Base-by-base conservation (phyloP, 2,797 vertebrate genomes). In the Pseudomugil tenellus region DNA sequence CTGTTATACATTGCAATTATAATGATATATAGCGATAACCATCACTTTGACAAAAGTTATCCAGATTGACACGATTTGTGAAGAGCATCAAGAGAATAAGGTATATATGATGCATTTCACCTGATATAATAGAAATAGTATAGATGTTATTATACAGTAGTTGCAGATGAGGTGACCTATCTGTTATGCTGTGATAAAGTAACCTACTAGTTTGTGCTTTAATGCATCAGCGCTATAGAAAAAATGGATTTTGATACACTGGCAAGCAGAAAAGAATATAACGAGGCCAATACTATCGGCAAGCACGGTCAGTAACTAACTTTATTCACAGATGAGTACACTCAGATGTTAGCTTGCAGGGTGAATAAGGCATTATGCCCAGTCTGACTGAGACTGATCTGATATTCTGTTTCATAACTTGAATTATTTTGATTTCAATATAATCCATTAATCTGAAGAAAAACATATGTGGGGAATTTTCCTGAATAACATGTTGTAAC, bases 401-500 rank as follows among this genome's bases (percentile, higher is more conserved):
- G 9, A 67, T 69, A 76, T 79, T 77, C 49, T 64, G 55, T 82
- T 80, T 84, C 54, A 62, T 82, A 76, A 58, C 13, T 34, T 12
- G 49, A 51, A 31, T 21, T 31, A 63, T 58, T 79, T 73, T 55
- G 51, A 61, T 51, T 37, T 58, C 43, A 0, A 67, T 61, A 55
- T 35, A 70, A 77, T 46, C 16, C n/a, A n/a, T 59, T 62, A 62
- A 72, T 73, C 19, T 51, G 3, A 68, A 73, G 37, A 32, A 59
- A 84, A 55, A 32, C 21, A 62, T 48, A 51, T 63, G 11, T n/a
- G 53, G 25, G 14, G 25, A 6, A 25, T 4, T 48, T 61, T 67
- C 48, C 52, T 39, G 55, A 59, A 64, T 29, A 56, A 28, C n/a
- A 73, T 61, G 49, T 58, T 56, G 43, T 56, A 70, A 63, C 54